A percentile compares a stretch with the other conserved stretches of the same genome.
These are phyloP conservation scores for Stenurella melanura DNA, from an alignment of 2,888 invertebrate genomes.

Conservation along the genomic window DNA sequence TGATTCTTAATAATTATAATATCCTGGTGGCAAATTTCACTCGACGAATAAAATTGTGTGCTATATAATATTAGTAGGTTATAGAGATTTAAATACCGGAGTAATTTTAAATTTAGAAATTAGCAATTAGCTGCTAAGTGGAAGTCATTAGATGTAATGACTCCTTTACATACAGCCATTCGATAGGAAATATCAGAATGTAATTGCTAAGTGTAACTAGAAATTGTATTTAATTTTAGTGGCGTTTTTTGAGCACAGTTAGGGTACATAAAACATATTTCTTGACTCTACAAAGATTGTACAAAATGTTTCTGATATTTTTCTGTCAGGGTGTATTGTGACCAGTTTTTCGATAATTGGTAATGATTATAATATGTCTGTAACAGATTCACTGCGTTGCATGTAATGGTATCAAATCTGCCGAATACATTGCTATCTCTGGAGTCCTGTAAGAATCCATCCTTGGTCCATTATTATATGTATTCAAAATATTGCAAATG, in stretches of 20 bases:
- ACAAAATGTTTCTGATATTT: too few relatives aligned
- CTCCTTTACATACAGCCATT: background rate
- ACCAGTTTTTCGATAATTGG: too few relatives aligned
- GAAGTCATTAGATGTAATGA: constrained; percentile 9
- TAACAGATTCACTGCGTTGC: too few relatives aligned
- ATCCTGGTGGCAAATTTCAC: background rate
- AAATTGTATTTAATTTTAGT: background rate
- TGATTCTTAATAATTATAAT: background rate
- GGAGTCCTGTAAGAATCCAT: too few relatives aligned
- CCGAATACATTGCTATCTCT: too few relatives aligned
- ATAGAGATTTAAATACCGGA: background rate
- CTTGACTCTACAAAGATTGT: too few relatives aligned
- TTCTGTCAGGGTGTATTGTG: too few relatives aligned
- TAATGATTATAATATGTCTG: too few relatives aligned
- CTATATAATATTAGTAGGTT: constrained; percentile 10
- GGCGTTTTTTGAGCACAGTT: background rate
- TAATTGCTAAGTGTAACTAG: background rate
- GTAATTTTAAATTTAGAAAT: constrained; percentile 16
- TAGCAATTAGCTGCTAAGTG: constrained; percentile 19
- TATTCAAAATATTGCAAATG: too few relatives aligned
- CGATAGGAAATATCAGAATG: background rate
- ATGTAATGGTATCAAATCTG: too few relatives aligned
- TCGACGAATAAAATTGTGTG: background rate
- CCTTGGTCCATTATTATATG: too few relatives aligned
- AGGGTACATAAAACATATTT: too few relatives aligned